Conservation (phyloP, 1,140 invertebrate genomes). For the Eupristina koningsbergeri region DNA sequence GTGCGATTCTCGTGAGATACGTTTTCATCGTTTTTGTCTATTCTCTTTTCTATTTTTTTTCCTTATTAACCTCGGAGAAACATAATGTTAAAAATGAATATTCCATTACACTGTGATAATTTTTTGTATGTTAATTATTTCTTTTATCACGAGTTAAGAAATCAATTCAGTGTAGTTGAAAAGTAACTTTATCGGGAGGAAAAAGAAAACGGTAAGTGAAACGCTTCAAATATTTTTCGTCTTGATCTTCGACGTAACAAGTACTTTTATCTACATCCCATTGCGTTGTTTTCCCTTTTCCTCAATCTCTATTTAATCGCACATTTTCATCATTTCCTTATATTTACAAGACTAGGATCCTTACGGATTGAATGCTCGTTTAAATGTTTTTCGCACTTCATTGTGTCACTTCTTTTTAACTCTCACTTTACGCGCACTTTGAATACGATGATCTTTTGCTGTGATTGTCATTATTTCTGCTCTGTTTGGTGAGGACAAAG, state of each 20-base stretch:
- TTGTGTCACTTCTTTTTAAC: slow-evolving; percentile 49
- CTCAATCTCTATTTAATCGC: neutral
- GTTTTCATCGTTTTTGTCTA: neutral
- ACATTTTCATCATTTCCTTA: slow-evolving; percentile 21
- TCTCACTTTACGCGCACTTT: slow-evolving; percentile 47
- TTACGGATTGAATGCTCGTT: slow-evolving; percentile 24
- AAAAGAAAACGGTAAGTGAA: too few relatives aligned
- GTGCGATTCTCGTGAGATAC: neutral
- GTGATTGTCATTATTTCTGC: neutral
- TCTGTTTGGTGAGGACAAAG: neutral
- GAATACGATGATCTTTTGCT: neutral
- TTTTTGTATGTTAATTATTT: too few relatives aligned
- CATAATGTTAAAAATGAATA: too few relatives aligned
- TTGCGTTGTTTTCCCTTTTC: neutral
- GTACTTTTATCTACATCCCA: neutral
- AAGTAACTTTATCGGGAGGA: too few relatives aligned
- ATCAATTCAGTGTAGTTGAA: too few relatives aligned
- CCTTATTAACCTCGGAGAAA: neutral
- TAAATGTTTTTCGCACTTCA: slow-evolving; percentile 49
- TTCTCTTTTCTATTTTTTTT: neutral
- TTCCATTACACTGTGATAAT: too few relatives aligned
- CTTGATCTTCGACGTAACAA: neutral
- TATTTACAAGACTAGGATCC: slow-evolving; percentile 49
- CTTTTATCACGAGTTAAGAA: too few relatives aligned
- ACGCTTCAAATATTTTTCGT: neutral